Evolutionary conservation across 2,113 vertebrate species (phyloP).

Genomic region (Myxocyprinus asiaticus): DNA sequence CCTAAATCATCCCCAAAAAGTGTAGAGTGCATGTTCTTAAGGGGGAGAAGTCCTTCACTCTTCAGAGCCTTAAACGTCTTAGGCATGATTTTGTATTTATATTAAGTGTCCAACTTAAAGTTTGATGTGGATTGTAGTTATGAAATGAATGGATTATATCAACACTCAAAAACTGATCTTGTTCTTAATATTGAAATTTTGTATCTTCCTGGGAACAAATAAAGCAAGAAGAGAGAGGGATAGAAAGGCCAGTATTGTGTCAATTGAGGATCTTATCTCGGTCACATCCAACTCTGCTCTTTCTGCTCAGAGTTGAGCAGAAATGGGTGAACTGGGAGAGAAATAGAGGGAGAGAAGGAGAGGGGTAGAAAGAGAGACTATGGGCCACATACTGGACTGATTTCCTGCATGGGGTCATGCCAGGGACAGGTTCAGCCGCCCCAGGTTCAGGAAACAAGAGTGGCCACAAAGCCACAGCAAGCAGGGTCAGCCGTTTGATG

Average conservation of each 20-base stretch:
- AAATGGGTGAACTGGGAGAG: slow-evolving; percentile 35
- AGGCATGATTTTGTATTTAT: no score
- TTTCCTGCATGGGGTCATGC: slow-evolving; percentile 79
- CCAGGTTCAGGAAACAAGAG: slow-evolving; percentile 64
- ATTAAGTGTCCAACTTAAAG: not conserved
- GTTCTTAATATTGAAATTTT: no score
- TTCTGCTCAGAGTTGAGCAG: slow-evolving; percentile 66
- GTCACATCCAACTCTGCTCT: slow-evolving; percentile 80
- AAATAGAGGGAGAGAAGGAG: no score
- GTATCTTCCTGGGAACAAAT: no score
- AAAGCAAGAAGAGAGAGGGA: not conserved
- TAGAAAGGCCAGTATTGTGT: no score
- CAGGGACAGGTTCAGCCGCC: slow-evolving; percentile 71
- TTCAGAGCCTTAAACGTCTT: not conserved
- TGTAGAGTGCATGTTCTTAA: not conserved
- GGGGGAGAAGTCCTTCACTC: not conserved
- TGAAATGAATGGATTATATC: no score
- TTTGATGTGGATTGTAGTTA: not conserved
- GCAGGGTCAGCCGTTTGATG: slow-evolving; percentile 47
- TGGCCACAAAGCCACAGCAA: slow-evolving; percentile 47
- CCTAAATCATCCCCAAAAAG: not conserved
- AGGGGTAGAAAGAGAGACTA: slow-evolving; percentile 52
- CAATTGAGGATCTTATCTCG: slow-evolving; percentile 47
- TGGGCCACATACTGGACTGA: slow-evolving; percentile 77
- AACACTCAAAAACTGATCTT: no score